Conservation (phyloP, 2,888 invertebrate species). For the Tinea semifulvella region DNA sequence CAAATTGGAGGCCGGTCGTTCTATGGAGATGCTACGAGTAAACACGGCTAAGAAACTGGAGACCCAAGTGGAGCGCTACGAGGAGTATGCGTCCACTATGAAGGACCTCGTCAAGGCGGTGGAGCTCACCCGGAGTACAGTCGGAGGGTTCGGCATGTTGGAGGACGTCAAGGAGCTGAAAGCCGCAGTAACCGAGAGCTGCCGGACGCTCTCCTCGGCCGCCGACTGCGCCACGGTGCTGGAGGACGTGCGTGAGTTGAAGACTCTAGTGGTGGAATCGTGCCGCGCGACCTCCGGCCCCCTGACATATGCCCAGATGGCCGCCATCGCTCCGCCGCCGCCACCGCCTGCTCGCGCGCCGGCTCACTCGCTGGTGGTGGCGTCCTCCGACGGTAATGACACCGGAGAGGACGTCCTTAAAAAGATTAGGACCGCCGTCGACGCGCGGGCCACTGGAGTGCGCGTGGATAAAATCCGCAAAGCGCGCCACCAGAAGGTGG, state of each 20-base stretch:
- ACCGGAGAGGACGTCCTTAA: conserved; percentile 8
- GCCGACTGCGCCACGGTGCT: too few relatives aligned
- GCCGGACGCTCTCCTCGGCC: background rate
- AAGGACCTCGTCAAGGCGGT: background rate
- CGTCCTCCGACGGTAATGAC: conserved; percentile 4
- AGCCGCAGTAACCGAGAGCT: background rate
- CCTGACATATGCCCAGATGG: background rate
- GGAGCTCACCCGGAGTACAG: background rate
- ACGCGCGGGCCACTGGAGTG: conserved; percentile 16
- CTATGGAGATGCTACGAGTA: too few relatives aligned
- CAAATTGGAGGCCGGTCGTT: too few relatives aligned
- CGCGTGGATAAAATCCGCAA: conserved; percentile 19
- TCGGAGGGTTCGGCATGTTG: background rate
- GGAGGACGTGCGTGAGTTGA: too few relatives aligned
- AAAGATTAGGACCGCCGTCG: conserved; percentile 16
- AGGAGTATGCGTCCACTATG: too few relatives aligned
- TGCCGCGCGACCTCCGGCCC: background rate
- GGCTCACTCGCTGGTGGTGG: conserved; percentile 13
- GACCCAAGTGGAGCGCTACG: too few relatives aligned
- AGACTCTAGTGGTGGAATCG: too few relatives aligned
- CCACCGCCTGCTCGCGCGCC: background rate
- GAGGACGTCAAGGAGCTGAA: background rate
- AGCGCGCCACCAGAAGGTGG: conserved; percentile 18
- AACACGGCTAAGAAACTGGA: too few relatives aligned
- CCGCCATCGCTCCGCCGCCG: too few relatives aligned